These are phyloP conservation scores for Poecilia gillii DNA, from an alignment of 2,797 vertebrate genomes.

Conservation along the genomic window DNA sequence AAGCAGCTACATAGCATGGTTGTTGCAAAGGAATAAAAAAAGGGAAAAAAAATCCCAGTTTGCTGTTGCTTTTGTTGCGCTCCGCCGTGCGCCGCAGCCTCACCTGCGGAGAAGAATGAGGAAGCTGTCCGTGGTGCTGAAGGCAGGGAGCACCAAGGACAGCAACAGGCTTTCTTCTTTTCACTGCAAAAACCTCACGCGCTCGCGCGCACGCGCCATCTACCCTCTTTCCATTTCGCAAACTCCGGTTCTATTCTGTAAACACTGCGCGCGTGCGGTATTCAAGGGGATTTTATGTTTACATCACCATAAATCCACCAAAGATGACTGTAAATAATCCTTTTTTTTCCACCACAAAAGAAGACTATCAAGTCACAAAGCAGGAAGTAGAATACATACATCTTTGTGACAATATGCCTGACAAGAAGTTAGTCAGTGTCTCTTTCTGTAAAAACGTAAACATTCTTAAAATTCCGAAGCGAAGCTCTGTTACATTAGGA, in stretches of 20 bases:
- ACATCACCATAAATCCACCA: neutral
- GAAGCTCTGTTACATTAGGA: constrained; percentile 4
- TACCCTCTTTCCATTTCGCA: neutral
- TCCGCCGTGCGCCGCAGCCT: constrained; percentile 15
- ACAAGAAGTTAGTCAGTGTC: neutral
- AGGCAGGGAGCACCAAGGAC: constrained; percentile 57
- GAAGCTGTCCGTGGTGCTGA: constrained; percentile 78
- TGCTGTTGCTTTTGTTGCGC: constrained; percentile 28
- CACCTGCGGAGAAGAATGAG: constrained; percentile 56
- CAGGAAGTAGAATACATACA: neutral
- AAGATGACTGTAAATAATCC: neutral
- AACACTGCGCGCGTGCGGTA: neutral
- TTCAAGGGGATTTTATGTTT: neutral
- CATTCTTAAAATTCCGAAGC: neutral
- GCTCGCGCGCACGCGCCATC: neutral
- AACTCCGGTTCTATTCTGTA: neutral
- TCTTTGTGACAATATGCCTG: neutral
- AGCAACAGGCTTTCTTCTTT: constrained; percentile 40
- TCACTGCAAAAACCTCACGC: neutral
- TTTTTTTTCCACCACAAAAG: neutral
- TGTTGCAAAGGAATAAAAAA: constrained; percentile 32
- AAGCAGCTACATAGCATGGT: constrained; percentile 27
- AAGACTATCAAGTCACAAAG: neutral
- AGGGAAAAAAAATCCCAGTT: constrained; percentile 21
- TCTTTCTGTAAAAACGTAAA: neutral